phyloP scores from a whole-genome alignment of 2,888 invertebrate genomes.

The Coelinius sp. region DNA sequence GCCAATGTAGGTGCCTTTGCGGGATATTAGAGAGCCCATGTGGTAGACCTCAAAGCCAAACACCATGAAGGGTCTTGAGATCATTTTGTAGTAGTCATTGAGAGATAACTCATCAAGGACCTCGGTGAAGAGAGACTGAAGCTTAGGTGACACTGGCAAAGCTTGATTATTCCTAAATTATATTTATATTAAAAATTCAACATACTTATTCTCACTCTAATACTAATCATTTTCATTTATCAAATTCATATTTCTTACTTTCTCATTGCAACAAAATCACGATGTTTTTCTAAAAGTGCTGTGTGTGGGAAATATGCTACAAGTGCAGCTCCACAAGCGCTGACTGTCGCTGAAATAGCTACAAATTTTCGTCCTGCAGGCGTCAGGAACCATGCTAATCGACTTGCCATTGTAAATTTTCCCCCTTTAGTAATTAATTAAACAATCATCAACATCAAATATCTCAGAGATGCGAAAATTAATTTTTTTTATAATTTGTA shows the following conservation, averaged over 20 bases:
- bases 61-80: conserved; percentile 79
- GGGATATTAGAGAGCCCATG: conserved; percentile 74
- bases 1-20: conserved; percentile 79
- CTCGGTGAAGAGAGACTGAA: conserved; percentile 73
- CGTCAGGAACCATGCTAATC: conserved; percentile 39
- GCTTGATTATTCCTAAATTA: conserved; percentile 75
- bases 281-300: conserved; percentile 75
- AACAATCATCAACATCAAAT: too few relatives aligned
- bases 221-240: too few relatives aligned
- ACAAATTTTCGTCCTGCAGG: conserved; percentile 15
- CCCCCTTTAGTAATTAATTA: too few relatives aligned
- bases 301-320: conserved; percentile 75
- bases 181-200: too few relatives aligned
- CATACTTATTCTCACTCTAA: too few relatives aligned
- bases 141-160: conserved; percentile 73
- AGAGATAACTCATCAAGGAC: conserved; percentile 77
- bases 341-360: background rate
- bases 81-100: conserved; percentile 70
- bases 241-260: conserved; percentile 70
- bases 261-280: conserved; percentile 77
- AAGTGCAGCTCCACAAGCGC: conserved; percentile 11
- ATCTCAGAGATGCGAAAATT: too few relatives aligned
- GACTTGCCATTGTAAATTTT: conserved; percentile 25
- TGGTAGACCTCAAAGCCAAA: conserved; percentile 82
- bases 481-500: background rate